Evolutionary conservation across 2,888 invertebrate species (phyloP), one percentile per base, ranked within the genome.

Genomic region (Neoitamus cyanurus): DNA sequence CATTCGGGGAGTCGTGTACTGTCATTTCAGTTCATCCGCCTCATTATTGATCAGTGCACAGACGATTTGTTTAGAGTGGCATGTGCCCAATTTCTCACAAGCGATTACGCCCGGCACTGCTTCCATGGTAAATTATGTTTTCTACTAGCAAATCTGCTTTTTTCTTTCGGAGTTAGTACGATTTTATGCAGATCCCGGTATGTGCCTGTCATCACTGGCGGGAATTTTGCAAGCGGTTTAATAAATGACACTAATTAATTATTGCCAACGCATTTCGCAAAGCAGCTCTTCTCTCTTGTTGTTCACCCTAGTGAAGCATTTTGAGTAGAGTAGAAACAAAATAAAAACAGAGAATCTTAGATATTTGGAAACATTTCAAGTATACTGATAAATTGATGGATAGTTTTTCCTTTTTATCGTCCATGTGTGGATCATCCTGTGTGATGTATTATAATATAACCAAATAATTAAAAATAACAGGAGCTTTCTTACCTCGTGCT

Each of bases 11-110:
- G 46, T 46, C 30, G 78, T 48, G 20, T 58, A 48, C 78, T 78
- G 78, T 78, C 78, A 78, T 78, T 48, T 78, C 28, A 78, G 78
- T 48, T 78, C 42, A 78, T 78, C 78, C 78, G n/a, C 58, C 58
- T 78, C 78, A 78, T 78, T 78, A 78, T 78, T 78, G 78, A 78
- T 78, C 78, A 78, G 78, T 58, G 78, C 48, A 48, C 78, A 78
- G 78, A 48, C 78, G 34, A 78, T 78, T 78, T 78, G 48, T 46
- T 78, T 31, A 58, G 78, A 30, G 78, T 48, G 78, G 78, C 78
- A 78, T 78, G 78, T 78, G 78, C 42, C 48, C 34, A 31, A 58
- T 78, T 78, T 78, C 78, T 78, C 78, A 78, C 78, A 31, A 78
- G 48, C 78, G 78, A 78, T 78, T 78, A 48, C 75, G 58, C 48